A percentile compares a stretch with the other conserved stretches of the same genome.
These are phyloP conservation scores for Tortrix viridana DNA, from an alignment of 2,888 invertebrate genomes.

Conservation along the genomic window DNA sequence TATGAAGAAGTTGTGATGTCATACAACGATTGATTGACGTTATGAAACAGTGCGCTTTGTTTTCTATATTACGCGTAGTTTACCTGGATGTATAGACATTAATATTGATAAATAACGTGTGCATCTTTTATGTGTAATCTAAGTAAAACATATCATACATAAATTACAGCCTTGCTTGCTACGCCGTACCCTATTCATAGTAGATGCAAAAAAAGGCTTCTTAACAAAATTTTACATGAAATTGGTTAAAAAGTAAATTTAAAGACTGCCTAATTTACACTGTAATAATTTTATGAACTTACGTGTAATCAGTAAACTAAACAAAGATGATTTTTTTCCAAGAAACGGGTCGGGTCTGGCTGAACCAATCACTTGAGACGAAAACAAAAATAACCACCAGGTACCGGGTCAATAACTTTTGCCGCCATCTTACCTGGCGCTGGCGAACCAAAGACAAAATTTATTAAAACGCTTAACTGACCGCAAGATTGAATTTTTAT, in stretches of 20 bases:
- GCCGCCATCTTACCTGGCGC: conserved; percentile 49
- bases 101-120: not conserved
- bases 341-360: conserved; percentile 43
- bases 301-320: not conserved
- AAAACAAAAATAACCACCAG: conserved; percentile 44
- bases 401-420: conserved; percentile 52
- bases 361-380: conserved; percentile 45
- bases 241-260: no score
- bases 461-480: no score
- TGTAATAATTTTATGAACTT: no score
- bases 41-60: conserved; percentile 39
- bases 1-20: conserved; percentile 39
- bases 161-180: not conserved
- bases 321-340: conserved; percentile 28
- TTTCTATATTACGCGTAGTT: conserved; percentile 31
- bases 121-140: not conserved
- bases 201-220: no score
- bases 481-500: conserved; percentile 17
- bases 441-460: no score
- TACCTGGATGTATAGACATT: not conserved
- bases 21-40: conserved; percentile 40
- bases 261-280: no score
- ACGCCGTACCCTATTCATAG: no score
- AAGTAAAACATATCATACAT: no score
- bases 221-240: no score